Base-by-base conservation (phyloP, 2,797 vertebrate species). In the Pelobates cultripes region DNA sequence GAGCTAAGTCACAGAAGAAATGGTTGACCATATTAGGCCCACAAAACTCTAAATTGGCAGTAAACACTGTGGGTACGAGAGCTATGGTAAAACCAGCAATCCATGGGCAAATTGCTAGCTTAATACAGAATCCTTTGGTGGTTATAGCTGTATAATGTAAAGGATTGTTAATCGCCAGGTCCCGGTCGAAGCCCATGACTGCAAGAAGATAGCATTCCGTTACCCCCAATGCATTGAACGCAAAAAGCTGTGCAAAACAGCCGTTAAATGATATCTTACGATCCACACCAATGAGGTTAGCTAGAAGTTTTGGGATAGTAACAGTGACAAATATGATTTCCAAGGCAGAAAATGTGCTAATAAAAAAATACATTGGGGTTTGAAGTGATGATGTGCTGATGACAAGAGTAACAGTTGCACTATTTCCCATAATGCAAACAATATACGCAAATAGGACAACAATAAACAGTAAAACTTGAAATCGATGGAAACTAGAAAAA, bases 161-260 rank as follows among this genome's bases (percentile, higher is more conserved):
- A 68, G 66, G 66, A 14, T 68, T 68, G 66, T 68, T 43, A 43
- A 68, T 68, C 3, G 66, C 66, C 42, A 68, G 28, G 42, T 68
- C 12, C 13, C 43, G 73, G 61, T 86, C 82, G 60, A 84, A 84
- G 78, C 67, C 81, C 84, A 86, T 85, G 55, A 68, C 43, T 3
- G 83, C 84, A 15, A 88, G 78, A 67, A 88, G 73, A 13, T 81
- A 73, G 63, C 85, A 85, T 55, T 88, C 84, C 2, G 84, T 84
- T 43, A 80, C 84, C 51, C 81, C 61, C 17, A 64, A 64, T 12
- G 61, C n/a, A 64, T 40, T 40, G 61, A 64, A 64, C 6, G 61
- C 17, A 10, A 28, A 64, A 3, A 64, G 17, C 28, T 64, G 61
- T 4, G 6, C 10, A 2, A 64, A 64, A 10, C 61, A 64, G 7